Conservation (phyloP, 2,797 vertebrate genomes). For the Astyanax mexicanus region DNA sequence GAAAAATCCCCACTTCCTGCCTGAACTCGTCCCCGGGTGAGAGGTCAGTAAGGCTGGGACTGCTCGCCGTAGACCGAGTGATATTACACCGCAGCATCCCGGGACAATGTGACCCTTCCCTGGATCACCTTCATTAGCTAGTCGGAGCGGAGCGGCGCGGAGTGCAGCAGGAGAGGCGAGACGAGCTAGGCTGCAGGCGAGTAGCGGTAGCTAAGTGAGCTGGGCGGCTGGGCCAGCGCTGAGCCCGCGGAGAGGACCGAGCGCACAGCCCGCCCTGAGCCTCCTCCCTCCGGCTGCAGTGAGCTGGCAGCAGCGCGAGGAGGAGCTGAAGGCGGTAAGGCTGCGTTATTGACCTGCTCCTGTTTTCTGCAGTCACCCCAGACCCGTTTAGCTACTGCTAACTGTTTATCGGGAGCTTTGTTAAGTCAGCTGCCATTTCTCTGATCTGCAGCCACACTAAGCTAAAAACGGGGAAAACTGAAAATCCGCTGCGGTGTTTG, state of each 20-base stretch:
- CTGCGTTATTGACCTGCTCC: slow-evolving; percentile 60
- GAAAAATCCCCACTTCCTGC: slow-evolving; percentile 61
- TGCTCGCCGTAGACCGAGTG: slow-evolving; percentile 66
- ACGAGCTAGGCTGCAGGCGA: too few species aligned
- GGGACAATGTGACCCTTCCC: slow-evolving; percentile 78
- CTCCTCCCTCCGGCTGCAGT: slow-evolving; percentile 47
- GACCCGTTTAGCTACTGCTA: slow-evolving; percentile 42
- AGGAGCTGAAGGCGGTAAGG: slow-evolving; percentile 72
- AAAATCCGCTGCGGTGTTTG: not conserved
- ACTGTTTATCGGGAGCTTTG: slow-evolving; percentile 47
- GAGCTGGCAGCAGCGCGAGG: slow-evolving; percentile 58
- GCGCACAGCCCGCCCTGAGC: not conserved
- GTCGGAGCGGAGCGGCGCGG: slow-evolving; percentile 51
- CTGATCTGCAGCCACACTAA: too few species aligned
- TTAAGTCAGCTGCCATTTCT: slow-evolving; percentile 61
- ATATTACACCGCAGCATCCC: slow-evolving; percentile 72
- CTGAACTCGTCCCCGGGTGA: slow-evolving; percentile 66
- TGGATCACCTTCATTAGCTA: slow-evolving; percentile 62
- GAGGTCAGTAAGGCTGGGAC: slow-evolving; percentile 74
- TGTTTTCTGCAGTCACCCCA: slow-evolving; percentile 43
- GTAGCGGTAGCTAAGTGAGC: not conserved
- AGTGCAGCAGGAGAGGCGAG: slow-evolving; percentile 28
- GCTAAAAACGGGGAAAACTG: not conserved
- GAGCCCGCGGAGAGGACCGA: slow-evolving; percentile 37
- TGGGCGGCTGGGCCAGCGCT: slow-evolving; percentile 44